Base-by-base conservation (phyloP, 2,113 vertebrate species). In the Sylvilagus bachmani region DNA sequence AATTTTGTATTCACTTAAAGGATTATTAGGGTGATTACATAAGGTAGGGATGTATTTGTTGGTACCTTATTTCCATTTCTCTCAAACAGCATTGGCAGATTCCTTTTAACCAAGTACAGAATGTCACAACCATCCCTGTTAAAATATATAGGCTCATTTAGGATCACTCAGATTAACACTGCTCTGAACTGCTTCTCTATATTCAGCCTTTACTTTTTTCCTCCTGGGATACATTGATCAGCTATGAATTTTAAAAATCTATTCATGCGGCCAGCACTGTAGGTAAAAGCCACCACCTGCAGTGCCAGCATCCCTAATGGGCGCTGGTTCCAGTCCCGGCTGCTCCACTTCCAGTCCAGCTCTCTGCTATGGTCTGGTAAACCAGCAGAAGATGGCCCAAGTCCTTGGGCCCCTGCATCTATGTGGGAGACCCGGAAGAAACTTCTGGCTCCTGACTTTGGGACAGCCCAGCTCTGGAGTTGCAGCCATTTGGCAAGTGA, bases 81-180 rank as follows among this genome's bases (percentile, higher is more conserved):
- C 4, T 81, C 51, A 58, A 73, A 90, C 94, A 3, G 51, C 36
- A 25, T 79, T 66, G 62, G 22, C 62, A 49, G 51, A 36, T 84
- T 84, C 66, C 64, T 75, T 44, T 44, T 49, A 31, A 85, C 38
- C 29, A 78, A 86, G 29, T 36, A 11, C 3, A 71, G 66, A 13
- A 53, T 49, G 66, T 96, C 67, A 79, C 87, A 92, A 70, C 84
- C 86, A 89, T 75, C 33, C 87, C 36, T 44, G 10, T 70, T 85
- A 95, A 94, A 95, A 93, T 2, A 2, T 70, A 71, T 66, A 86
- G 29, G 67, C 4, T 91, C 21, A 69, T 83, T 92, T 90, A 89
- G 78, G 90, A 75, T 89, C 91, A 91, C 87, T 73, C 78, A 91
- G 75, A 89, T 90, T 91, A 87, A 77, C 51, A 77, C 64, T 44